A percentile compares a stretch with the other conserved stretches of the same genome.
Evolutionary conservation across 2,888 invertebrate genomes (phyloP).

Genomic region (Brachyptera putata): DNA sequence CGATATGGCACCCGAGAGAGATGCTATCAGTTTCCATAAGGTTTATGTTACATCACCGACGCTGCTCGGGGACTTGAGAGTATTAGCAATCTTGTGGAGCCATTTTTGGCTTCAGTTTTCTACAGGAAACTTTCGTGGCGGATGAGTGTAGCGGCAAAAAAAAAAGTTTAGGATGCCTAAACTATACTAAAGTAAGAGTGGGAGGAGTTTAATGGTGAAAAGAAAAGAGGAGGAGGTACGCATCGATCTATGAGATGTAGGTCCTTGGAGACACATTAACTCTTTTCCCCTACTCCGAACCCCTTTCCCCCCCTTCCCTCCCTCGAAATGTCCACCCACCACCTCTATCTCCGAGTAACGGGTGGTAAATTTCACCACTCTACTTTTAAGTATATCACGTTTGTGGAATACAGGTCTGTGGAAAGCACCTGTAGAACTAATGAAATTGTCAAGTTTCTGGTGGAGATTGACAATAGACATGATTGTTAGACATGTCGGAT

Average conservation of each 20-base stretch:
- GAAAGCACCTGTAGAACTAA: slow-evolving; percentile 18
- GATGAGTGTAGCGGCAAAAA: slow-evolving; percentile 23
- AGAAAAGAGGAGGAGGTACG: slow-evolving; percentile 13
- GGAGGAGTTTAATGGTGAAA: slow-evolving; percentile 25
- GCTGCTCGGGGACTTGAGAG: not conserved
- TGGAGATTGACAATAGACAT: slow-evolving; percentile 3
- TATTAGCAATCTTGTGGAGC: slow-evolving; percentile 17
- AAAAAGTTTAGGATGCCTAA: slow-evolving; percentile 9
- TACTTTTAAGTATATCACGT: slow-evolving; percentile 17
- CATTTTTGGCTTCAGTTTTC: slow-evolving; percentile 24
- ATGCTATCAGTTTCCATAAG: slow-evolving; percentile 25
- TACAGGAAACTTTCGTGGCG: slow-evolving; percentile 18
- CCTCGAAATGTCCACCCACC: slow-evolving; percentile 15
- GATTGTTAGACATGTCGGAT: slow-evolving; percentile 1
- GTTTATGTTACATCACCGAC: slow-evolving; percentile 7
- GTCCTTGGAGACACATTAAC: slow-evolving; percentile 25
- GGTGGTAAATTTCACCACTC: slow-evolving; percentile 10
- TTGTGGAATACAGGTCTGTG: slow-evolving; percentile 3
- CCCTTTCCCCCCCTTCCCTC: not conserved
- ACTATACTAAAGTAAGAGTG: slow-evolving; percentile 24
- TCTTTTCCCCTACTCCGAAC: not conserved
- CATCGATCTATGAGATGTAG: slow-evolving; percentile 26
- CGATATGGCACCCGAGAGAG: slow-evolving; percentile 20
- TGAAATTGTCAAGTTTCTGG: slow-evolving; percentile 15
- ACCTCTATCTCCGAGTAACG: slow-evolving; percentile 7